Evolutionary conservation across 92 coral and sea anemone species (phyloP).

Genomic region (Hydrozoanthus gracilis): DNA sequence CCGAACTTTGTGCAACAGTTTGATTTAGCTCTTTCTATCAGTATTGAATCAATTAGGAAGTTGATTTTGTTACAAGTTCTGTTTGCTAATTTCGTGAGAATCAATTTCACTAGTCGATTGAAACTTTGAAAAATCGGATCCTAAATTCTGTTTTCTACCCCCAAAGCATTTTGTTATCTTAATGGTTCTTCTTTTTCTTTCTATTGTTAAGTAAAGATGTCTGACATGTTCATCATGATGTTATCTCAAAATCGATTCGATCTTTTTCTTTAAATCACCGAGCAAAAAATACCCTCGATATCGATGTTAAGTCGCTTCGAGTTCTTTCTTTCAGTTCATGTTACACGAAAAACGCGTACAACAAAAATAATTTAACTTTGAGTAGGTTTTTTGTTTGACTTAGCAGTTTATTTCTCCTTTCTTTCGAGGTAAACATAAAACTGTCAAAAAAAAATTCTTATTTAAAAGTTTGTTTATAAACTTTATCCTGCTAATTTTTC

Average conservation of each 20-base stretch:
- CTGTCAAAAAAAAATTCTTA: not conserved
- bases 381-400: constrained; percentile 16
- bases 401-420: constrained; percentile 21
- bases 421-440: not conserved
- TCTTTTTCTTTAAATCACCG: constrained; percentile 15
- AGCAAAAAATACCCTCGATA: constrained; percentile 10
- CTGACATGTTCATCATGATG: not conserved
- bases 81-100: constrained; percentile 27
- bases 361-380: constrained; percentile 10
- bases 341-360: not conserved
- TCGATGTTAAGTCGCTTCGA: not conserved
- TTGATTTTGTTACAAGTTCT: constrained; percentile 36
- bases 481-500: not conserved
- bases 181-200: constrained; percentile 11
- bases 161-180: not conserved
- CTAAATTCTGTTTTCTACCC: not conserved
- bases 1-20: constrained; percentile 41
- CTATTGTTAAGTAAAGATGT: constrained; percentile 22
- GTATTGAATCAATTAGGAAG: constrained; percentile 18
- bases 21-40: constrained; percentile 32
- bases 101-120: constrained; percentile 17
- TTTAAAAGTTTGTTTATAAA: not conserved
- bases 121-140: constrained; percentile 2
- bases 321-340: constrained; percentile 4
- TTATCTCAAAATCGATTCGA: constrained; percentile 9